phyloP scores from a whole-genome alignment of 2,797 vertebrate genomes.

The Sitta carolinensis region DNA sequence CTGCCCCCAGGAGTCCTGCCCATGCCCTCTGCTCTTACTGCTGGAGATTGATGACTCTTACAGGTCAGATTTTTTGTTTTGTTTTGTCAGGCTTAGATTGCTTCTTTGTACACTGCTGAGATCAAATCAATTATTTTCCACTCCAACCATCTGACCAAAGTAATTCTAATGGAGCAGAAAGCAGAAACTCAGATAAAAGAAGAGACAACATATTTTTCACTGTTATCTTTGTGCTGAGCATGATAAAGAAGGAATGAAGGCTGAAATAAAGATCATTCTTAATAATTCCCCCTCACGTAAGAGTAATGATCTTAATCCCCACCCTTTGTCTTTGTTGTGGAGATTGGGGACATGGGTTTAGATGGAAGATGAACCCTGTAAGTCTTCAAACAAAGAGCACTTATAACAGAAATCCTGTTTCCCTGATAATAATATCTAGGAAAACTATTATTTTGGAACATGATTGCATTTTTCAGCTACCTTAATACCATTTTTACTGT shows the following conservation, averaged over 20 bases:
- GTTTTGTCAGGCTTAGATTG: conserved; percentile 50
- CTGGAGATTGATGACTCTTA: conserved; percentile 62
- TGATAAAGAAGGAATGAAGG: conserved; percentile 60
- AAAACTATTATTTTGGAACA: conserved; percentile 71
- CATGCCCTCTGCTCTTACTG: conserved; percentile 40
- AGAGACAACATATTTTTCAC: conserved; percentile 39
- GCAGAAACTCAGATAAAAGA: conserved; percentile 65
- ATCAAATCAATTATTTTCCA: conserved; percentile 66
- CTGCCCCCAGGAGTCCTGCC: conserved; percentile 45
- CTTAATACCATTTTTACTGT: conserved; percentile 66
- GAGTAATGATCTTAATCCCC: conserved; percentile 46
- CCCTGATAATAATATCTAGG: conserved; percentile 49
- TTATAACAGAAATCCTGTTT: conserved; percentile 40
- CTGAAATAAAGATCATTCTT: conserved; percentile 47
- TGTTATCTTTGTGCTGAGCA: conserved; percentile 47
- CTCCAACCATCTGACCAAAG: conserved; percentile 59
- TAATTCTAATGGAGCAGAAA: conserved; percentile 70
- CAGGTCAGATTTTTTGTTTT: conserved; percentile 51
- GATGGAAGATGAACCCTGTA: conserved; percentile 49
- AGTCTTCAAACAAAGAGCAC: conserved; percentile 43
- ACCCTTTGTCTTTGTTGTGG: conserved; percentile 60
- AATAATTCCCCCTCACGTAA: conserved; percentile 48
- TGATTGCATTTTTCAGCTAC: conserved; percentile 63
- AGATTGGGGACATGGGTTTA: conserved; percentile 47
- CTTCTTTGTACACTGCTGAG: conserved; percentile 52